Evolutionary conservation across 2,888 invertebrate species (phyloP), one percentile per base, ranked within the genome.

Genomic region (Eilema sororculum): DNA sequence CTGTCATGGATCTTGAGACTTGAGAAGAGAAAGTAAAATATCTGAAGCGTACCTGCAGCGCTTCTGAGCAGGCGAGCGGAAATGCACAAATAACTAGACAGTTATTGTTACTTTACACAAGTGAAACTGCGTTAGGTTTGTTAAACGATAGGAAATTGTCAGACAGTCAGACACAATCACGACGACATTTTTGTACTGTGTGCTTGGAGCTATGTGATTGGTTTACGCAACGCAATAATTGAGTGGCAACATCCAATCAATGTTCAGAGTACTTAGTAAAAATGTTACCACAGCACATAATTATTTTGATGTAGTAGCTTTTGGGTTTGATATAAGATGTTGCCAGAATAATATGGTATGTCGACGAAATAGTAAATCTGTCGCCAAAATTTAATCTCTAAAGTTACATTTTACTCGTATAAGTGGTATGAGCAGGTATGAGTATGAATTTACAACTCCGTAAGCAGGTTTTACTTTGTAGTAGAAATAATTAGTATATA

Each of bases 101-200:
- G 64, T 57, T 76, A 71, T 61, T 79, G 25, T 64, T 65, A 68
- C 57, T 74, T 65, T 52, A 70, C 69, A 72, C 79, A 80, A 87
- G 85, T 87, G 81, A 84, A 85, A 87, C 84, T 86, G 86, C 85
- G 87, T 79, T 87, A 83, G 82, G 77, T 82, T 82, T 84, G 79
- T 59, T 79, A 81, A 87, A 86, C 77, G 84, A 86, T 84, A 83
- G 78, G 80, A 86, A 90, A 90, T 84, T 79, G 77, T 79, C 70
- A 71, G 77, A 77, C 73, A 86, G 84, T 81, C 78, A 77, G 66
- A 80, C 88, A 90, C 85, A 89, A 84, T 86, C 78, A 80, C 89
- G 92, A 93, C 92, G 94, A 93, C 94, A 94, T 93, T 92, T 94
- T 93, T 88, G 81, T 85, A 88, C 84, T 87, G 89, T 87, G 74